Percentiles rank a stretch among this genome's conserved stretches.
Conservation (phyloP, 2,888 invertebrate species). For the Tillus elongatus region DNA sequence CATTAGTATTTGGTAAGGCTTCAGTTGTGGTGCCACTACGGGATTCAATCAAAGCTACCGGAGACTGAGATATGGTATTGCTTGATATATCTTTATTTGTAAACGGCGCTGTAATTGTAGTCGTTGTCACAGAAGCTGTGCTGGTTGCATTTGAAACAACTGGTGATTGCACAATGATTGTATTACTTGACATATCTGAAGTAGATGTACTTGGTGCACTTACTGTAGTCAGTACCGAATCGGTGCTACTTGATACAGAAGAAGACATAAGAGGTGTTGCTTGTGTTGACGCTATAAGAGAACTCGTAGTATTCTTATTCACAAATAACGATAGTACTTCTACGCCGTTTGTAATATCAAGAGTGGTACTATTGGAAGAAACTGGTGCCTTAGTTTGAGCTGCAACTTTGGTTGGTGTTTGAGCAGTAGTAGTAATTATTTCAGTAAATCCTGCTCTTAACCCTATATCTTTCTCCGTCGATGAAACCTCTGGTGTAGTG, state of each 20-base stretch:
- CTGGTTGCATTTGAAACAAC: too few species aligned
- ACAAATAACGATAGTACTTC: not conserved
- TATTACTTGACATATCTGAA: too few species aligned
- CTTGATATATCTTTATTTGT: constrained; percentile 11
- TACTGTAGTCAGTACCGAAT: constrained; percentile 10
- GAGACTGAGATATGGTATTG: constrained; percentile 8
- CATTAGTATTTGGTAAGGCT: constrained; percentile 1
- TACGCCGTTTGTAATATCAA: constrained; percentile 1
- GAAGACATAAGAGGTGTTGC: too few species aligned
- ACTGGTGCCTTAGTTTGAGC: too few species aligned
- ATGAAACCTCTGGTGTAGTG: constrained; percentile 31
- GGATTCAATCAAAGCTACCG: constrained; percentile 7
- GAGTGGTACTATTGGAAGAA: too few species aligned
- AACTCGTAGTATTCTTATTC: not conserved
- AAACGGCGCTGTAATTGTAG: too few species aligned
- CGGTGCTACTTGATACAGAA: too few species aligned
- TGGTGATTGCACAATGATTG: too few species aligned
- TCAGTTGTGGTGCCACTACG: not conserved
- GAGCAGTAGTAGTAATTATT: constrained; percentile 22
- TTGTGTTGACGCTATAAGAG: constrained; percentile 13
- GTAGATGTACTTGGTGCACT: constrained; percentile 9
- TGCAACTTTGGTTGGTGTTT: too few species aligned
- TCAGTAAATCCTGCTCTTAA: too few species aligned
- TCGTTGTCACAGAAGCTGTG: too few species aligned
- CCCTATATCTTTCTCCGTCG: constrained; percentile 26